These are phyloP conservation scores for Priocnemis perturbator DNA, from an alignment of 2,888 invertebrate species.

Conservation along the genomic window DNA sequence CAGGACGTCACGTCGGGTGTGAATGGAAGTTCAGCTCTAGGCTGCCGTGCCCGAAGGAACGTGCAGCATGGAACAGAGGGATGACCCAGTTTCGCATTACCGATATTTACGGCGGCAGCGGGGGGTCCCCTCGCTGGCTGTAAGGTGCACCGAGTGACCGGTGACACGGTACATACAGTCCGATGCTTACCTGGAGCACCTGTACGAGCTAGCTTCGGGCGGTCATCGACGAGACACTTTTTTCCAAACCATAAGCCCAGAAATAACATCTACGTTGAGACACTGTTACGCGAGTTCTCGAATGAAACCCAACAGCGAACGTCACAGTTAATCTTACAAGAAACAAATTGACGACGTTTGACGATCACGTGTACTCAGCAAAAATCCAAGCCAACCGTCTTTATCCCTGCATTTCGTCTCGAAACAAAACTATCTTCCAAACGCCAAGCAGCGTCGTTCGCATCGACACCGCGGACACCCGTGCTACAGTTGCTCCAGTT, in stretches of 20 bases:
- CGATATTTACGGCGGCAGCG: slow-evolving; percentile 46
- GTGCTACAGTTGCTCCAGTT: not conserved
- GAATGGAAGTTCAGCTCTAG: slow-evolving; percentile 27
- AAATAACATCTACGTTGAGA: not conserved
- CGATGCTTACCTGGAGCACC: slow-evolving; percentile 40
- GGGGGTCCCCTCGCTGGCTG: slow-evolving; percentile 17
- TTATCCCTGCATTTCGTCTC: not conserved
- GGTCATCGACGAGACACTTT: not conserved
- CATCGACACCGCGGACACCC: too few species aligned
- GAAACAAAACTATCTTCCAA: not conserved
- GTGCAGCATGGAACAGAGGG: slow-evolving; percentile 20
- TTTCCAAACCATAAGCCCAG: not conserved
- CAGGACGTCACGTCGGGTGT: slow-evolving; percentile 17
- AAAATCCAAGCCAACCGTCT: too few species aligned
- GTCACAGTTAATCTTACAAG: too few species aligned
- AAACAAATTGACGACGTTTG: too few species aligned
- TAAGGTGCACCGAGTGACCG: slow-evolving; percentile 31
- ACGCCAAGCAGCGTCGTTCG: not conserved
- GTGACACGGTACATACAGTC: slow-evolving; percentile 13
- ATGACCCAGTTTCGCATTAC: slow-evolving; percentile 62
- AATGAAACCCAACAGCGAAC: too few species aligned
- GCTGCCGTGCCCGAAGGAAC: not conserved
- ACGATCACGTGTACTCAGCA: too few species aligned
- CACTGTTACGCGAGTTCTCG: too few species aligned
- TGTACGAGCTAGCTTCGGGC: slow-evolving; percentile 9